These are phyloP conservation scores for Cephalopterus ornatus DNA, from an alignment of 2,113 vertebrate species.

Conservation along the genomic window DNA sequence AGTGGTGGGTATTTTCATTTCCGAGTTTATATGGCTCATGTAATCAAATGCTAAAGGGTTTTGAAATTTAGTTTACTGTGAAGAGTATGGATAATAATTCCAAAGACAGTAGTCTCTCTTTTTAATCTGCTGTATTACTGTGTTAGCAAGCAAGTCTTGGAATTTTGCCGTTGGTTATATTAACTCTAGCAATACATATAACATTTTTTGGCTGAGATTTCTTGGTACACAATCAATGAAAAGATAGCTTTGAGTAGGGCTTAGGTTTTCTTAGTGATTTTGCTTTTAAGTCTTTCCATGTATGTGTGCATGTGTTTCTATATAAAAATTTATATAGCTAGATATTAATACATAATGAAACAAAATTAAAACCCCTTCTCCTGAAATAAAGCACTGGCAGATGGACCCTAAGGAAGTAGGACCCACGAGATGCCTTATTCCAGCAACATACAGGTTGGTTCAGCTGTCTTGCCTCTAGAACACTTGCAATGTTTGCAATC, in stretches of 20 bases:
- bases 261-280: not conserved
- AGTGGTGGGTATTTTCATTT: not conserved
- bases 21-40: not conserved
- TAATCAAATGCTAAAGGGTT: not conserved
- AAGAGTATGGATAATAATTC: not conserved
- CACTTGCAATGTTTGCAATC: rapidly evolving
- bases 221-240: not conserved
- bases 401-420: not conserved
- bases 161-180: not conserved
- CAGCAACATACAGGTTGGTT: not conserved
- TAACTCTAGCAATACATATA: not conserved
- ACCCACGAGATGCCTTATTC: not conserved
- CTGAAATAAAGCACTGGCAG: not conserved
- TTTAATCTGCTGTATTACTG: not conserved
- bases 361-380: not conserved
- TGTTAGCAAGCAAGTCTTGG: not conserved
- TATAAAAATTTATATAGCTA: not conserved
- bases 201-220: not conserved
- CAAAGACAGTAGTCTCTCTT: not conserved
- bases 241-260: not conserved
- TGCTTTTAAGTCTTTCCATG: not conserved
- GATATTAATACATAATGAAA: not conserved
- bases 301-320: not conserved
- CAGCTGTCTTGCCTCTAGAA: not conserved
- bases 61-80: not conserved